Evolutionary conservation across 2,888 invertebrate species (phyloP).

Genomic region (Cacoxenus indagator): DNA sequence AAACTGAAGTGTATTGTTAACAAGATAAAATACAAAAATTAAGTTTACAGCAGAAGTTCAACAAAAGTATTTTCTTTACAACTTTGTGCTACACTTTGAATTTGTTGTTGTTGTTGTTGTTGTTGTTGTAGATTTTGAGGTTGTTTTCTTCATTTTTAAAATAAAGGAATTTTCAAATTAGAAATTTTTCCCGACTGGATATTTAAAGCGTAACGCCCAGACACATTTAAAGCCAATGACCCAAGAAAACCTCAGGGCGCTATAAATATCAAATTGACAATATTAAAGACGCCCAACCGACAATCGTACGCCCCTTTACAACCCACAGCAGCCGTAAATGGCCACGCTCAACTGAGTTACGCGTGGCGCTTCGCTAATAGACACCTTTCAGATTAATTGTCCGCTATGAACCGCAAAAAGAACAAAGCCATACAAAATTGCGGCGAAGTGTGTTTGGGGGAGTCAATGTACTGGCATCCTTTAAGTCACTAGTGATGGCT

Average conservation of each 20-base stretch:
- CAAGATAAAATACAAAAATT: constrained; percentile 65
- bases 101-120: constrained; percentile 13
- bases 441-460: not conserved
- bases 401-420: constrained; percentile 51
- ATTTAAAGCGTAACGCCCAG: constrained; percentile 15
- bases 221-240: not conserved
- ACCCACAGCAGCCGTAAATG: not conserved
- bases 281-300: constrained; percentile 46
- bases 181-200: not conserved
- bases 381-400: constrained; percentile 67
- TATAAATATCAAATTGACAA: constrained; percentile 61
- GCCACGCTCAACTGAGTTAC: no score
- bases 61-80: constrained; percentile 59
- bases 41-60: constrained; percentile 64
- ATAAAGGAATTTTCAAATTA: constrained; percentile 33
- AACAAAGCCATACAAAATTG: constrained; percentile 30
- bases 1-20: constrained; percentile 64
- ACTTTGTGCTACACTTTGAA: constrained; percentile 41
- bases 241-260: constrained; percentile 23
- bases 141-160: constrained; percentile 40
- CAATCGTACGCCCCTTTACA: constrained; percentile 12
- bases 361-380: constrained; percentile 46
- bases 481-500: no score
- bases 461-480: no score
- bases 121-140: not conserved